Evolutionary conservation across 2,797 vertebrate genomes (phyloP), one percentile per base, ranked within the genome.

Genomic region (Mormyrops attenuatus): DNA sequence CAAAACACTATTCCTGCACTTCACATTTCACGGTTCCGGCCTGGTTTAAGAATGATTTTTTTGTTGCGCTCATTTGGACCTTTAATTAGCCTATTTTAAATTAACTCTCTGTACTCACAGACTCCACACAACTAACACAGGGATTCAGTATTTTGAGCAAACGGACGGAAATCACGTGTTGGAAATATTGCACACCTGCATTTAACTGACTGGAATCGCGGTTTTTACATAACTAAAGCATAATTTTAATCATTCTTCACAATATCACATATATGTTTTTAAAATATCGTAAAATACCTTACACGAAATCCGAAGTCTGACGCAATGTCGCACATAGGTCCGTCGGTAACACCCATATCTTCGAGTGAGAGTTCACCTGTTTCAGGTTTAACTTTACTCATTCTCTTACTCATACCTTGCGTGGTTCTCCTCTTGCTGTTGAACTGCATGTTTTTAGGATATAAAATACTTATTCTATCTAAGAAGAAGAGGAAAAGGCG

Each of bases 381-480:
- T 88, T 93, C 94, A 0, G 94, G 91, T 22, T 69, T 97, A 89
- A 95, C 95, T 7, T 55, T 96, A 0, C 93, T 97, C 7, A 92
- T 96, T 13, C 95, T 97, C 0, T 88, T 97, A 86, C 95, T 97
- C 66, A 93, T 96, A 1, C 96, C 96, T 13, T 97, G 95, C 20
- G 96, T 97, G 50, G 91, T 97, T 1, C 66, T 96, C 0, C 94
- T 97, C 89, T 93, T 96, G 0, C 92, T 97, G 88, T 91, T 97
- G 0, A 96, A 96, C 94, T 96, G 96, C 88, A 84, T 97, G 88
- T 94, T 97, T 89, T 91, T 97, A 90, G 95, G 94, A 0, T 95
- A 96, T 93, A 97, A 96, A 90, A 66, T 96, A 2, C 88, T 95
- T 15, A 34, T 91, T 87, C 60, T 95, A 86, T 94, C 93, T 0